Evolutionary conservation across 2,888 invertebrate species (phyloP).

Genomic region (Adelognathus sp.): DNA sequence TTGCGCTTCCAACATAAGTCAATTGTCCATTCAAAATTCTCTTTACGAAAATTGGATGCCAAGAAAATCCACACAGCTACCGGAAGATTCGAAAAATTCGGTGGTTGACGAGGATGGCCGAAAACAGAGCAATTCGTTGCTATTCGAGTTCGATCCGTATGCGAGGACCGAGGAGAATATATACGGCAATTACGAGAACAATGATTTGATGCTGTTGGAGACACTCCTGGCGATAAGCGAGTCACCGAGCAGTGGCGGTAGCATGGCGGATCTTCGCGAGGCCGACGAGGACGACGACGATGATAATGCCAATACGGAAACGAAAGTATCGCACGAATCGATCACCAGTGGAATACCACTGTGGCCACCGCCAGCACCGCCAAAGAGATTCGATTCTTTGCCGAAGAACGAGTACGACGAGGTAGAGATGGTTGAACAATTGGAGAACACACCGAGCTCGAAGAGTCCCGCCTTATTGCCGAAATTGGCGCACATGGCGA

Average conservation of each 20-base stretch:
- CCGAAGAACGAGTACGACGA: slow-evolving; percentile 81
- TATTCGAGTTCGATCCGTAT: slow-evolving; percentile 75
- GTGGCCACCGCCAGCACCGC: slow-evolving; percentile 85
- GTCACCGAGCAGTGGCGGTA: slow-evolving; percentile 84
- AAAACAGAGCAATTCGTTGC: slow-evolving; percentile 71
- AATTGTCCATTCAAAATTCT: slow-evolving; percentile 77
- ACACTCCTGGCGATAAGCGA: slow-evolving; percentile 87
- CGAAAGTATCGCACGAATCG: no score
- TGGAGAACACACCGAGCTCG: slow-evolving; percentile 45
- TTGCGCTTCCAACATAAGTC: slow-evolving; percentile 64
- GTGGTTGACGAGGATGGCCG: slow-evolving; percentile 67
- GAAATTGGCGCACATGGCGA: slow-evolving; percentile 70
- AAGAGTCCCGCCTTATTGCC: slow-evolving; percentile 75
- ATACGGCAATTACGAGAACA: slow-evolving; percentile 81
- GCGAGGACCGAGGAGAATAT: slow-evolving; percentile 67
- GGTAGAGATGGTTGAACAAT: slow-evolving; percentile 68
- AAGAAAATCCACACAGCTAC: background rate
- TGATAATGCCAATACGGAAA: slow-evolving; percentile 74
- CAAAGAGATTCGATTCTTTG: slow-evolving; percentile 86
- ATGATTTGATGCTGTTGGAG: slow-evolving; percentile 86
- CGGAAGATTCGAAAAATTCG: slow-evolving; percentile 66
- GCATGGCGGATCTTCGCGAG: slow-evolving; percentile 80
- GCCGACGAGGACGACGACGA: slow-evolving; percentile 80
- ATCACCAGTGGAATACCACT: slow-evolving; percentile 49
- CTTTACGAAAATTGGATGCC: slow-evolving; percentile 81